A percentile compares a stretch with the other conserved stretches of the same genome.
phyloP scores from a whole-genome alignment of 2,113 vertebrate species.

The Shinisaurus crocodilurus region DNA sequence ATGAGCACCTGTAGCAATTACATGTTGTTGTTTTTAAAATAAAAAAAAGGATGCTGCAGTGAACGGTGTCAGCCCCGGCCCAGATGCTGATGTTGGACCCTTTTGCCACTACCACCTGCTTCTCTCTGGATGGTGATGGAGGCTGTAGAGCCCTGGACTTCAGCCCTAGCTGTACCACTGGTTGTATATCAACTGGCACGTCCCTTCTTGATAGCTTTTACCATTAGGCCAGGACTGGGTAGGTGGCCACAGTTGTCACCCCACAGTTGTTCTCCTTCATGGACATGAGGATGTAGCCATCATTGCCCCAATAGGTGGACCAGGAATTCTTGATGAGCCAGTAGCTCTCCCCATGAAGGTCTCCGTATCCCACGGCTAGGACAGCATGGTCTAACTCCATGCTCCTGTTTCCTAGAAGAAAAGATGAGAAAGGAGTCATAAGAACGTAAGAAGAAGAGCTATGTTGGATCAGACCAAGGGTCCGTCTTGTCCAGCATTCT shows the following conservation, averaged over 20 bases:
- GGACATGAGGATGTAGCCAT: slow-evolving; percentile 84
- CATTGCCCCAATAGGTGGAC: slow-evolving; percentile 84
- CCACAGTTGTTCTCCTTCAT: slow-evolving; percentile 85
- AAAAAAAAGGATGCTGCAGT: too few species aligned
- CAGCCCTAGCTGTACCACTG: too few species aligned
- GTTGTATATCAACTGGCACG: accelerated
- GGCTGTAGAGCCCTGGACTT: too few species aligned
- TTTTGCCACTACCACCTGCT: too few species aligned
- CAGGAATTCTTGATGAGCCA: slow-evolving; percentile 86
- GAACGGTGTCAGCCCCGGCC: too few species aligned
- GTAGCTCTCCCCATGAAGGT: slow-evolving; percentile 70
- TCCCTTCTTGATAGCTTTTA: accelerated
- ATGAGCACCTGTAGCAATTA: too few species aligned
- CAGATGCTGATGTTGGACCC: too few species aligned
- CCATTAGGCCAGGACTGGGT: slow-evolving; percentile 78
- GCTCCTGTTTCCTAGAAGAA: slow-evolving; percentile 71
- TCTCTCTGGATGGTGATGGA: too few species aligned
- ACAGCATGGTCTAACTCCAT: slow-evolving; percentile 80
- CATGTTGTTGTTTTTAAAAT: too few species aligned
- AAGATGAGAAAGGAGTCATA: neutral
- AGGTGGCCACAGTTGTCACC: slow-evolving; percentile 79
- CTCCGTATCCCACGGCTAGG: slow-evolving; percentile 80
- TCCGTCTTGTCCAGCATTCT: too few species aligned
- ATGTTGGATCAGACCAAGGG: too few species aligned
- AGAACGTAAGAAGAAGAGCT: too few species aligned